Evolutionary conservation across 2,113 vertebrate genomes (phyloP).

Genomic region (Polyodon spathula): DNA sequence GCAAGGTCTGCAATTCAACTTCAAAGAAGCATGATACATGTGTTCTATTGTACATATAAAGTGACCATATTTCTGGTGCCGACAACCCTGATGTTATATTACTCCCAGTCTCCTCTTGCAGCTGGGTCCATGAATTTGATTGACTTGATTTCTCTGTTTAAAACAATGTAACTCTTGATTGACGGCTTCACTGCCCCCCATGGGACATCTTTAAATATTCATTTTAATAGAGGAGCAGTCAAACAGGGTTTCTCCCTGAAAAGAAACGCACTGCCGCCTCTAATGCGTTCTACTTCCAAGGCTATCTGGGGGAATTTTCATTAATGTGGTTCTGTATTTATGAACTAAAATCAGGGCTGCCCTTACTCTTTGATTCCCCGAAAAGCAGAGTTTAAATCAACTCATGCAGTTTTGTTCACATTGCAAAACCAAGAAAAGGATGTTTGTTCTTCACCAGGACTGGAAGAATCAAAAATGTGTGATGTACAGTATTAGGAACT

Average conservation of each 20-base stretch:
- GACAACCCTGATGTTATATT: background rate
- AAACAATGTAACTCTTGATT: background rate
- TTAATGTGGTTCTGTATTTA: no score
- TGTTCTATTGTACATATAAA: background rate
- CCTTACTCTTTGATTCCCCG: no score
- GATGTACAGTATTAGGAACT: no score
- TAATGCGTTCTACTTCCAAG: background rate
- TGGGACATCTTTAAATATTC: background rate
- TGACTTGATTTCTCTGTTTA: background rate
- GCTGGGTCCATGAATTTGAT: background rate
- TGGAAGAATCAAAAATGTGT: no score
- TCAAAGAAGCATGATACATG: no score
- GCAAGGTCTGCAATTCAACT: no score
- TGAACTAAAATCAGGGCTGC: no score
- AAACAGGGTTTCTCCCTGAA: background rate
- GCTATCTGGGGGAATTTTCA: background rate
- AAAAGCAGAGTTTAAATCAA: no score
- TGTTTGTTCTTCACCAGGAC: no score
- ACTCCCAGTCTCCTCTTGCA: background rate
- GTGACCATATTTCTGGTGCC: background rate
- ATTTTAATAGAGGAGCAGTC: slow-evolving; percentile 4
- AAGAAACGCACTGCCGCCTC: background rate
- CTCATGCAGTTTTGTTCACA: no score
- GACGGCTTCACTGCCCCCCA: background rate
- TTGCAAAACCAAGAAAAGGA: no score